A percentile compares a stretch with the other conserved stretches of the same genome.
Evolutionary conservation across 2,888 invertebrate species (phyloP).

Genomic region (Cheilosia impressa): DNA sequence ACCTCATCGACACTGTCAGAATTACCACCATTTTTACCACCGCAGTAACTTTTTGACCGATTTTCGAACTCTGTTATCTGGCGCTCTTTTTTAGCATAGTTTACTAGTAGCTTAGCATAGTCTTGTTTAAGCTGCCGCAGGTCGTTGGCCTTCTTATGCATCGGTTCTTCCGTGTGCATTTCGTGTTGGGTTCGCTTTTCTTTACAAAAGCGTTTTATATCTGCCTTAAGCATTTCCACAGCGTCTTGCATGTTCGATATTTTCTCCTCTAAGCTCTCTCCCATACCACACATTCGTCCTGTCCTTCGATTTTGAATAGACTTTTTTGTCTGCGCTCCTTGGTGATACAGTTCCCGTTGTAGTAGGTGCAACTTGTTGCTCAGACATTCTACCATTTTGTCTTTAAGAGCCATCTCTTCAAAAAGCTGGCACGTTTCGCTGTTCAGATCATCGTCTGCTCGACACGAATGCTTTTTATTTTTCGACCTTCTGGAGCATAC

Average conservation of each 20-base stretch:
- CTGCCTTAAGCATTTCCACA: constrained; percentile 78
- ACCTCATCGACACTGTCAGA: constrained; percentile 78
- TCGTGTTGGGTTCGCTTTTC: constrained; percentile 39
- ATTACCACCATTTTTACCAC: constrained; percentile 35
- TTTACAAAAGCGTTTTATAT: constrained; percentile 75
- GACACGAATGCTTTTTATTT: constrained; percentile 28
- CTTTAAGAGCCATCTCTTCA: constrained; percentile 51
- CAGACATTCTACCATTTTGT: constrained; percentile 44
- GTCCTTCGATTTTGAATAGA: neutral
- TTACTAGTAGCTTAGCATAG: constrained; percentile 80
- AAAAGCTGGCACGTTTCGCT: constrained; percentile 29
- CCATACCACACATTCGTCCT: constrained; percentile 18
- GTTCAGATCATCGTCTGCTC: neutral
- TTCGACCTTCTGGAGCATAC: constrained; percentile 10
- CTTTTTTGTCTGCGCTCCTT: neutral
- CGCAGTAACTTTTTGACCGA: constrained; percentile 32
- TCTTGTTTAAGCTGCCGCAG: constrained; percentile 80
- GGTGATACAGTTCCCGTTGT: constrained; percentile 13
- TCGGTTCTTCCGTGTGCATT: neutral
- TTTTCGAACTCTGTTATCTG: constrained; percentile 80
- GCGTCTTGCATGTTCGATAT: constrained; percentile 79
- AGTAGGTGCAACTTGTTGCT: constrained; percentile 19
- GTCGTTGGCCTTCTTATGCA: constrained; percentile 76
- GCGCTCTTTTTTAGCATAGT: constrained; percentile 80
- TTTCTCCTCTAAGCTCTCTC: constrained; percentile 77